Evolutionary conservation across 2,797 vertebrate species (phyloP).

Genomic region (Fistularia commersonii): DNA sequence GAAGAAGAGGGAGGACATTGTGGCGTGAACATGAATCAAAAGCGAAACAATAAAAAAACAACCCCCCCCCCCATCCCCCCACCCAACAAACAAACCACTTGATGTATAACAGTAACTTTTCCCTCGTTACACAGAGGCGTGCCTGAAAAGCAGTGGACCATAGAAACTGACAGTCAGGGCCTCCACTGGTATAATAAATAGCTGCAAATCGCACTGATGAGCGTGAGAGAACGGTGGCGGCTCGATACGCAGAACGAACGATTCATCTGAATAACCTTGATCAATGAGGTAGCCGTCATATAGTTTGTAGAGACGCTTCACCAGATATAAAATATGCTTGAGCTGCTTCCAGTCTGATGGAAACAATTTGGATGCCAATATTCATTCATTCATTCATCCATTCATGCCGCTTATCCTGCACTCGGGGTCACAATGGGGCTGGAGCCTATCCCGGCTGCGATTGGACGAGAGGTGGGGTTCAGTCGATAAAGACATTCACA

Average conservation of each 20-base stretch:
- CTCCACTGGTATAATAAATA: conserved; percentile 53
- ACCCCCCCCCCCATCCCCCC: conserved; percentile 28
- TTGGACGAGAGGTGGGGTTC: no score
- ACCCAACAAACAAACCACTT: conserved; percentile 59
- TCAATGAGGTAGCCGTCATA: conserved; percentile 76
- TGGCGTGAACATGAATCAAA: conserved; percentile 49
- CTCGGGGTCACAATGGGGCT: no score
- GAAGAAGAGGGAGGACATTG: conserved; percentile 15
- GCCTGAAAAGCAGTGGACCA: conserved; percentile 57
- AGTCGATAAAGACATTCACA: no score
- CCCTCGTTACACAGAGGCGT: conserved; percentile 52
- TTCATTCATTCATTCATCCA: no score
- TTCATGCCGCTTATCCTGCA: no score
- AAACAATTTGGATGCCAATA: no score
- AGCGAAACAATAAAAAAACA: conserved; percentile 52
- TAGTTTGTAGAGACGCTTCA: conserved; percentile 20
- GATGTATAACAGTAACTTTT: conserved; percentile 68
- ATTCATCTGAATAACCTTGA: conserved; percentile 54
- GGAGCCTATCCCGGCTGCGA: no score
- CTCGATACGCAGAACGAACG: conserved; percentile 33
- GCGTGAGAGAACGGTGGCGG: conserved; percentile 37
- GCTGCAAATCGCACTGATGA: conserved; percentile 60
- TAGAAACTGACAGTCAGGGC: conserved; percentile 49
- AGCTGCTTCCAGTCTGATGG: no score
- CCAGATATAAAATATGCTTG: no score